phyloP scores from a whole-genome alignment of 2,797 vertebrate genomes.

The Cossypha niveicapilla region DNA sequence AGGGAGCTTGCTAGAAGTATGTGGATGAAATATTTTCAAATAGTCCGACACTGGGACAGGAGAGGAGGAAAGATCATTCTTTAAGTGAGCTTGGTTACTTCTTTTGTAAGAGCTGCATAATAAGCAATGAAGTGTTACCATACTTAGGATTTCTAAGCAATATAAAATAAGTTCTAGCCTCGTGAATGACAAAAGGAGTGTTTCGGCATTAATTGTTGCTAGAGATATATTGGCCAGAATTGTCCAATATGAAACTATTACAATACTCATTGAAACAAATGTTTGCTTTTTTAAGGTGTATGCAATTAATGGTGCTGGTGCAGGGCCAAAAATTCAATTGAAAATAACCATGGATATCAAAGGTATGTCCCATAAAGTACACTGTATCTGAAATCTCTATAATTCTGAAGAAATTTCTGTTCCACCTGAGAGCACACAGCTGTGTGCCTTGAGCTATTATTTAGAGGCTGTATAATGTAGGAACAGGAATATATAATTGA shows the following conservation, averaged over 20 bases:
- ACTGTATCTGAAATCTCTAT: not conserved
- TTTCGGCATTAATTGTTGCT: not conserved
- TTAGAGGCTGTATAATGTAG: accelerated
- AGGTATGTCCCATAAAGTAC: conserved; percentile 74
- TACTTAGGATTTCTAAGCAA: not conserved
- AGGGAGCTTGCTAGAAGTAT: not conserved
- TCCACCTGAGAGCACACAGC: not conserved
- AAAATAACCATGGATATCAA: conserved; percentile 90
- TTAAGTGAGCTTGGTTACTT: not conserved
- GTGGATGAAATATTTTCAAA: not conserved
- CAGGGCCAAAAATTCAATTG: conserved; percentile 87
- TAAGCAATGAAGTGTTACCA: not conserved
- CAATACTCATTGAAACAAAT: not conserved
- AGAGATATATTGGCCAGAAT: not conserved
- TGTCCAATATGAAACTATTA: not conserved
- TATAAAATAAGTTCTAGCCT: not conserved
- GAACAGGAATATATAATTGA: not conserved
- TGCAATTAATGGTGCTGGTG: conserved; percentile 89
- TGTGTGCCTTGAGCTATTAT: not conserved
- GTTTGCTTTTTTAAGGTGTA: conserved; percentile 81
- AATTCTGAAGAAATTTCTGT: not conserved
- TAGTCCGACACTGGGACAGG: not conserved
- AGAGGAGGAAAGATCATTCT: not conserved
- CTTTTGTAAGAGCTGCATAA: not conserved
- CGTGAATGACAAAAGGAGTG: not conserved